Evolutionary conservation across 2,797 vertebrate genomes (phyloP), one percentile per base, ranked within the genome.

Genomic region (Thamnophis elegans): DNA sequence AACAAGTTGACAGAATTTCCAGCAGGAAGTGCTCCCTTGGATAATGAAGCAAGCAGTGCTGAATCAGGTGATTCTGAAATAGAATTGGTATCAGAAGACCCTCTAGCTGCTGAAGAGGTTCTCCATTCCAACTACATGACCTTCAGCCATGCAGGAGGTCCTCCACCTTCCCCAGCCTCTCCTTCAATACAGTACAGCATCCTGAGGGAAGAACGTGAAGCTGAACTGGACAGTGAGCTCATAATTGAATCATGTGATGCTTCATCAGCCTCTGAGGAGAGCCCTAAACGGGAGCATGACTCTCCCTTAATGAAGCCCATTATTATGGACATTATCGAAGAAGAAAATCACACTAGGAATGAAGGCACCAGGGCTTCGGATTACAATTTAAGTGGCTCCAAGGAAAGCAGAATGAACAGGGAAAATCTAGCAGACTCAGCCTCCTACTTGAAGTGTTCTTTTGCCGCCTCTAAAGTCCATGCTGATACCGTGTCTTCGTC

Each of bases 11-110:
- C 97, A 0, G 96, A 96, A 62, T 94, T 91, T 85, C 51, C 97
- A 0, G 0, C 94, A 0, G 20, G 93, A 16, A 85, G 97, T 5
- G 88, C 96, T 0, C 91, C 96, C 78, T 96, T 95, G 92, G 99
- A 99, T 88, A 97, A 98, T 0, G 98, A 99, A 3, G 98, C 96
- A 94, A 99, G 99, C 97, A 99, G 99, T 0, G 98, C 98, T 0
- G 99, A 99, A 97, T 99, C 99, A 0, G 99, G 99, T 51, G 99
- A 99, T 96, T 99, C 99, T 0, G 99, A 99, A 98, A 99, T 99
- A 0, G 99, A 99, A 98, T 97, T 99, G 94, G 98, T 99, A 92
- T 99, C 98, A 0, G 99, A 99, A 97, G 99, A 99, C 94, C 98
- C 98, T 0, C 94, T 98, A 87, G 97, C 97, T 1, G 93, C 96